Percentiles rank a stretch among this genome's conserved stretches.
Evolutionary conservation across 1,140 invertebrate genomes (phyloP).

Genomic region (Sinella curviseta): DNA sequence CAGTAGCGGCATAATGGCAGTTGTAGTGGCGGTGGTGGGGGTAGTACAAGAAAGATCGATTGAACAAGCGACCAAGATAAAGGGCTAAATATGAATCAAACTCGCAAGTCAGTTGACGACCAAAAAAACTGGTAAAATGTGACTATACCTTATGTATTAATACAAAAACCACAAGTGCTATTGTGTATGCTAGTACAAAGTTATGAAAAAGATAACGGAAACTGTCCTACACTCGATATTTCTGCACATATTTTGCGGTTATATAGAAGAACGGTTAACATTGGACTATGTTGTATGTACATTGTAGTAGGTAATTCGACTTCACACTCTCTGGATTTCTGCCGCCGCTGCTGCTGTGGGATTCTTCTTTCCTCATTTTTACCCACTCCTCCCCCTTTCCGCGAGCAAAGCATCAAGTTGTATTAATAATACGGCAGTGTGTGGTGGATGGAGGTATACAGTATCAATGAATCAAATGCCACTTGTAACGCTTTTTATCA

Average conservation of each 20-base stretch:
- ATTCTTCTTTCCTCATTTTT: not conserved
- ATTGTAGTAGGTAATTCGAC: too few relatives aligned
- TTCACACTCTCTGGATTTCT: not conserved
- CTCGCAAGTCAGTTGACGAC: not conserved
- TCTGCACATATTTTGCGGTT: too few relatives aligned
- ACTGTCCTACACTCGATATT: too few relatives aligned
- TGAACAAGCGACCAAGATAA: slow-evolving; percentile 15
- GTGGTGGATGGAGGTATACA: not conserved
- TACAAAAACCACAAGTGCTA: too few relatives aligned
- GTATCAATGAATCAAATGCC: slow-evolving; percentile 9
- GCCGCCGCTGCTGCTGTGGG: not conserved
- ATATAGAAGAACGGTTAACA: too few relatives aligned
- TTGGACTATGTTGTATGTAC: too few relatives aligned
- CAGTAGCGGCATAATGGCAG: not conserved
- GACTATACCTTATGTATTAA: not conserved
- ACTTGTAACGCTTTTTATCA: slow-evolving; percentile 10
- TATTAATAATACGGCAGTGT: not conserved
- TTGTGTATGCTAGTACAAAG: too few relatives aligned
- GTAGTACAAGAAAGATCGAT: not conserved
- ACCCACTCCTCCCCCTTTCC: not conserved
- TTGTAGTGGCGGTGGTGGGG: too few relatives aligned
- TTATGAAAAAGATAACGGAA: too few relatives aligned
- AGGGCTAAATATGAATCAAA: slow-evolving; percentile 13
- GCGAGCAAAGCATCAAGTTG: slow-evolving; percentile 6
- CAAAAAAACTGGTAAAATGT: not conserved